Base-by-base conservation (phyloP, 2,888 invertebrate genomes). In the Harmothoe impar region DNA sequence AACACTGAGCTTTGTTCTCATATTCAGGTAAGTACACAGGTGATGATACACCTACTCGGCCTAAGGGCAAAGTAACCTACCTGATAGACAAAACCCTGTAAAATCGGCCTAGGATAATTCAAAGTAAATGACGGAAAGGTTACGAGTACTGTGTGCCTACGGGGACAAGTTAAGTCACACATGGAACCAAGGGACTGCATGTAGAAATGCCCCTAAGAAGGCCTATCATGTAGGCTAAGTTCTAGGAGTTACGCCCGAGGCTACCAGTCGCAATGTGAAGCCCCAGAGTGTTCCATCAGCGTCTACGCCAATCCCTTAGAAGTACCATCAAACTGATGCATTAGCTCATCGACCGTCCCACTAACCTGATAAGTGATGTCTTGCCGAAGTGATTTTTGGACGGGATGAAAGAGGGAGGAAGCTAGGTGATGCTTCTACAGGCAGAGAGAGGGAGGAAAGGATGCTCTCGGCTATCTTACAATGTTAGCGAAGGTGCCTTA, bases 351-450 rank as follows among this genome's bases (percentile, higher is more conserved):
- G 62, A 62, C 62, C 43, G 20, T n/a, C 62, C 54, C n/a, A n/a
- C 62, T 62, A 62, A 62, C 62, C 62, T 62, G 62, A 62, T 62
- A 62, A 62, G 62, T 62, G 62, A 62, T n/a, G 62, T 62, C 12
- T 3, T 62, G 62, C 62, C 15, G 62, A n/a, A n/a, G 62, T n/a
- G 62, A 62, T 62, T 62, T 62, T 62, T n/a, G n/a, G 62, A 43
- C 43, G 43, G 43, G 43, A 43, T 43, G 43, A 62, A 62, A 62
- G 62, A 62, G n/a, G 23, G 20, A 62, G 62, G 23, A 20, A 20
- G n/a, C 62, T n/a, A 62, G 62, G n/a, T 20, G 20, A n/a, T 20
- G 62, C 62, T 3, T 62, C 62, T 20, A n/a, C 62, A n/a, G 31
- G 78, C 20, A 25, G 29, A 29, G 68, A 68, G 29, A 51, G 52